Conservation (phyloP, 2,888 invertebrate genomes). For the Acanthosepion esculentum region DNA sequence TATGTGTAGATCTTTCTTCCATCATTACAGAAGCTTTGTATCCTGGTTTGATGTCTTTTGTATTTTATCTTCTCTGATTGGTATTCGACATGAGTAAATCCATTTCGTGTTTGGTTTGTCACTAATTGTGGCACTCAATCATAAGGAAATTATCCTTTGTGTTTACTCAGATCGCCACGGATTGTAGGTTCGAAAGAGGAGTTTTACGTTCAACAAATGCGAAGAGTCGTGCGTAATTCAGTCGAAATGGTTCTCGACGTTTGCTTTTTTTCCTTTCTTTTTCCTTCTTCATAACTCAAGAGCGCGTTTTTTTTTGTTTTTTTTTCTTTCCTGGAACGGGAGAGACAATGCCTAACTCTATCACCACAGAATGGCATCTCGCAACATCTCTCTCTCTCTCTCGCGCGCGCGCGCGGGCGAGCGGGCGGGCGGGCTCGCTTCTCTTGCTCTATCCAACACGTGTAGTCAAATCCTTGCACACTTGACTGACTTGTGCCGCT, state of each 20-base stretch:
- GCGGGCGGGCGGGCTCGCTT: too few species aligned
- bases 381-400: not conserved
- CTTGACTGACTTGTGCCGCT: not conserved
- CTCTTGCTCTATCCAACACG: not conserved
- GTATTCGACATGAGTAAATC: not conserved
- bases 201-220: slow-evolving; percentile 8
- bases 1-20: too few species aligned
- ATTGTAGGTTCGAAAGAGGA: not conserved
- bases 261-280: not conserved
- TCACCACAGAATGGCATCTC: not conserved
- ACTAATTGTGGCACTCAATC: not conserved
- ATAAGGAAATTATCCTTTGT: not conserved
- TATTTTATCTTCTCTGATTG: not conserved
- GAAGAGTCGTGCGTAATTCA: not conserved
- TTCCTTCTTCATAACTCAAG: not conserved
- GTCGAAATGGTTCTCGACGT: not conserved
- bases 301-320: not conserved
- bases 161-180: not conserved
- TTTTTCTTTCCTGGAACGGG: not conserved
- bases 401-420: too few species aligned
- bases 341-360: not conserved
- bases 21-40: not conserved
- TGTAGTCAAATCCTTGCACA: not conserved
- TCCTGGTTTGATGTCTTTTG: not conserved
- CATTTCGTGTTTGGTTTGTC: not conserved